Evolutionary conservation across 2,113 vertebrate genomes (phyloP).

Genomic region (Labeo catla): DNA sequence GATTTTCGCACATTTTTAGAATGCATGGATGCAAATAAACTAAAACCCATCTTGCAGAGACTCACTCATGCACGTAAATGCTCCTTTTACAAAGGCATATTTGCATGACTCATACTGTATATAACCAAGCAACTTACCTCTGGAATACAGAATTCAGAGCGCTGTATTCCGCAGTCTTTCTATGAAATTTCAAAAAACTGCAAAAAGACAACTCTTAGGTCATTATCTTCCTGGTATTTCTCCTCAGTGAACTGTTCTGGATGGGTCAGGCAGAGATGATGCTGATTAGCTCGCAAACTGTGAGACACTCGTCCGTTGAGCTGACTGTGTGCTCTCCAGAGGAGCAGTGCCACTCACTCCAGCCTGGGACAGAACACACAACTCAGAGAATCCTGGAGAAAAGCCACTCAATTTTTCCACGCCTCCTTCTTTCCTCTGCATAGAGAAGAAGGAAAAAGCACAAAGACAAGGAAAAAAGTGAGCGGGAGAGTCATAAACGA

Average conservation of each 20-base stretch:
- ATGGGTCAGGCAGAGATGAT: constrained; percentile 51
- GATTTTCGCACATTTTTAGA: background rate
- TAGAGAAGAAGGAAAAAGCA: constrained; percentile 55
- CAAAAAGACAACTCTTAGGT: constrained; percentile 62
- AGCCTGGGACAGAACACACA: constrained; percentile 72
- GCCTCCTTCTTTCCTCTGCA: constrained; percentile 73
- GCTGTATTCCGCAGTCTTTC: constrained; percentile 64
- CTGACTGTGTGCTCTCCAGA: constrained; percentile 68
- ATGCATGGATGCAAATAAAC: background rate
- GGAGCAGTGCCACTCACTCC: constrained; percentile 70
- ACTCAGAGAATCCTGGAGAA: constrained; percentile 69
- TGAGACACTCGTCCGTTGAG: constrained; percentile 57
- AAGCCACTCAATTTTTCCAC: constrained; percentile 68
- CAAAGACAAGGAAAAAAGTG: constrained; percentile 45
- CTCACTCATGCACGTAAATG: background rate
- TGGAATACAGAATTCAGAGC: constrained; percentile 64
- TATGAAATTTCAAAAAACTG: constrained; percentile 57
- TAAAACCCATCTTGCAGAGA: background rate
- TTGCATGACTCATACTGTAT: background rate
- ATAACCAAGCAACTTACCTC: constrained; percentile 10
- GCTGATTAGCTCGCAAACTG: constrained; percentile 49
- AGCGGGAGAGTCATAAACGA: constrained; percentile 65
- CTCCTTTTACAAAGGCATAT: background rate
- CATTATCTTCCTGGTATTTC: constrained; percentile 72
- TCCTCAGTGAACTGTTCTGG: constrained; percentile 56